These are phyloP conservation scores for Lepilemur septentrionalis DNA, from an alignment of 2,797 vertebrate genomes.

Conservation along the genomic window DNA sequence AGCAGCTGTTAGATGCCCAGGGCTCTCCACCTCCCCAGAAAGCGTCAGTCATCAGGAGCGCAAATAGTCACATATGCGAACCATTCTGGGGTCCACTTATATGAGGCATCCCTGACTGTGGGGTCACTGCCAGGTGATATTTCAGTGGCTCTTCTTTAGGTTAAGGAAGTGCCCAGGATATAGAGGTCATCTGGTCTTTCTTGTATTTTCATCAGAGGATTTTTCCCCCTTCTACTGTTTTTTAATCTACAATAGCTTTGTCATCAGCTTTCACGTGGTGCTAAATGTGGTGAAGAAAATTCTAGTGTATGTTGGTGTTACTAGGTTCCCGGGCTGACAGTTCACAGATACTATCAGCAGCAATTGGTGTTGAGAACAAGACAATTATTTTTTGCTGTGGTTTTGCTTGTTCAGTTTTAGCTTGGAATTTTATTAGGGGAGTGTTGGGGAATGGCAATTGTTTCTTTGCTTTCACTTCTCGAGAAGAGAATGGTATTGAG, in stretches of 20 bases:
- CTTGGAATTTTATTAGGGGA: neutral
- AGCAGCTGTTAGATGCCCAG: neutral
- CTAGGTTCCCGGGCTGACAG: neutral
- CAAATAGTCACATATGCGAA: neutral
- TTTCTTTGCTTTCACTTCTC: neutral
- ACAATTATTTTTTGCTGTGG: slow-evolving; percentile 21
- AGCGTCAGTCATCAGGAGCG: neutral
- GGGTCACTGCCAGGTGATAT: neutral
- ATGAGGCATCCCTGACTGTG: neutral
- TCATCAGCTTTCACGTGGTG: neutral
- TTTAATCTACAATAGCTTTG: slow-evolving; percentile 39
- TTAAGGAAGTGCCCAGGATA: neutral
- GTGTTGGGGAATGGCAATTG: neutral
- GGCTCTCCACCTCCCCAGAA: neutral
- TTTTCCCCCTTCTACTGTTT: neutral
- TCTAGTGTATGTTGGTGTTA: neutral
- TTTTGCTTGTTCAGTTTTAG: slow-evolving; percentile 33
- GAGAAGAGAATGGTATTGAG: neutral
- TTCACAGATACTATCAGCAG: slow-evolving; percentile 29
- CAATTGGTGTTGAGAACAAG: slow-evolving; percentile 27
- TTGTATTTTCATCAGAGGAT: slow-evolving; percentile 36
- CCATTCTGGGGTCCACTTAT: neutral
- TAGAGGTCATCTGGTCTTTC: neutral
- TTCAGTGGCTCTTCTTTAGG: neutral
- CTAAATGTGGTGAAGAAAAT: slow-evolving; percentile 32